Percentiles rank a stretch among this genome's conserved stretches.
Evolutionary conservation across 2,113 vertebrate genomes (phyloP).

Genomic region (Anseranas semipalmata): DNA sequence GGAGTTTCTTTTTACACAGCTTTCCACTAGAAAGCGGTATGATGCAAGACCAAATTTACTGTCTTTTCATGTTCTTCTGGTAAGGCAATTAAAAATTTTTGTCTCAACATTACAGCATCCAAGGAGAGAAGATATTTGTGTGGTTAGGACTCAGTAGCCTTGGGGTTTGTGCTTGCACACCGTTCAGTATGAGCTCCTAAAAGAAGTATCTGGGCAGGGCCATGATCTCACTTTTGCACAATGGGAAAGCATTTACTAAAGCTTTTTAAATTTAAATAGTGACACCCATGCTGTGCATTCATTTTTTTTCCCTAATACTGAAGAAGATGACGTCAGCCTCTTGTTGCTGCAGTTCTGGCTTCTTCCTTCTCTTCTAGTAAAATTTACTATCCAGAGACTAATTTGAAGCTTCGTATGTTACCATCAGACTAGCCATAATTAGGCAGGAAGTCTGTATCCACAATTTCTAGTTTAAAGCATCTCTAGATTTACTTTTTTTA

Average conservation of each 20-base stretch:
- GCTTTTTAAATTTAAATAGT: neutral
- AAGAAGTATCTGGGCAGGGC: slow-evolving; percentile 21
- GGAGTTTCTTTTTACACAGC: neutral
- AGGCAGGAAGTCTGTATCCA: neutral
- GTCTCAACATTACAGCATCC: neutral
- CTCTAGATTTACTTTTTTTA: neutral
- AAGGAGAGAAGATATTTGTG: neutral
- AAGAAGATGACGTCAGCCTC: neutral
- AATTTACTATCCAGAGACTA: neutral
- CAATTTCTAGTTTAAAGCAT: neutral
- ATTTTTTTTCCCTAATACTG: neutral
- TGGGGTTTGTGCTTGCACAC: neutral
- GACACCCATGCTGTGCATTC: neutral
- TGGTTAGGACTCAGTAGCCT: neutral
- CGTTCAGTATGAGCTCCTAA: neutral
- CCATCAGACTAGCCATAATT: neutral
- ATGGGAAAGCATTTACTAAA: neutral
- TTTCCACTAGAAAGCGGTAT: neutral
- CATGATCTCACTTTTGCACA: neutral
- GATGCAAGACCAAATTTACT: neutral
- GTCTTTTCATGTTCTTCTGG: neutral
- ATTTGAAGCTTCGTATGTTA: neutral
- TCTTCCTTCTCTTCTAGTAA: neutral
- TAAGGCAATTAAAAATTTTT: neutral
- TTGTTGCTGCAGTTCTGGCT: neutral